These are phyloP conservation scores for Rhinopomastus cyanomelas DNA, from an alignment of 2,113 vertebrate species.

Conservation along the genomic window DNA sequence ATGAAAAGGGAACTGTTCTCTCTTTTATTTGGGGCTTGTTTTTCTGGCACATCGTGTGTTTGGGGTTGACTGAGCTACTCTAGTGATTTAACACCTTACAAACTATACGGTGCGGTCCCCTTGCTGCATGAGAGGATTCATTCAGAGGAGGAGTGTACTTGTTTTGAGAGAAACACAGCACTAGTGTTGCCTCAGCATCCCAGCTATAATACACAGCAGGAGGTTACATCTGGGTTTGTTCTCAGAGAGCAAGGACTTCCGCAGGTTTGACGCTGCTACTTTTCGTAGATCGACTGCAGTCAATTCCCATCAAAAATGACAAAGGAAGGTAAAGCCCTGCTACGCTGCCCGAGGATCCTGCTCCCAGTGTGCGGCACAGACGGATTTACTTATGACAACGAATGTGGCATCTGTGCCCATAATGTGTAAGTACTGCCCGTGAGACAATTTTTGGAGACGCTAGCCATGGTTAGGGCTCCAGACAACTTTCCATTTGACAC, in stretches of 20 bases:
- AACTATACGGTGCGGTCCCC: not conserved
- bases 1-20: not conserved
- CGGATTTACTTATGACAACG: slow-evolving; percentile 26
- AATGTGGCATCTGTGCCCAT: slow-evolving; percentile 57
- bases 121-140: not conserved
- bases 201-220: not conserved
- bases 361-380: slow-evolving; percentile 37
- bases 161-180: not conserved
- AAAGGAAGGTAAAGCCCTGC: not conserved
- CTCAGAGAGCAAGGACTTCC: not conserved
- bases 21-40: no score
- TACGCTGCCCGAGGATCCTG: slow-evolving; percentile 23
- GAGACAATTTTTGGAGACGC: not conserved
- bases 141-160: not conserved
- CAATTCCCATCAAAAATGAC: not conserved
- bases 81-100: not conserved
- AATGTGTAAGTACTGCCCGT: not conserved
- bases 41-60: not conserved
- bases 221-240: accelerated
- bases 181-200: not conserved
- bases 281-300: slow-evolving; percentile 27
- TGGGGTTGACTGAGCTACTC: not conserved
- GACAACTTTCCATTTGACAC: not conserved
- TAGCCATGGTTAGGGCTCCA: not conserved
- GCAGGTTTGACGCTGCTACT: not conserved